Percentiles rank a stretch among this genome's conserved stretches.
Evolutionary conservation across 35 echinoderm and acorn worm genomes (phyloP).

Genomic region (Ophiothrix spiculata): DNA sequence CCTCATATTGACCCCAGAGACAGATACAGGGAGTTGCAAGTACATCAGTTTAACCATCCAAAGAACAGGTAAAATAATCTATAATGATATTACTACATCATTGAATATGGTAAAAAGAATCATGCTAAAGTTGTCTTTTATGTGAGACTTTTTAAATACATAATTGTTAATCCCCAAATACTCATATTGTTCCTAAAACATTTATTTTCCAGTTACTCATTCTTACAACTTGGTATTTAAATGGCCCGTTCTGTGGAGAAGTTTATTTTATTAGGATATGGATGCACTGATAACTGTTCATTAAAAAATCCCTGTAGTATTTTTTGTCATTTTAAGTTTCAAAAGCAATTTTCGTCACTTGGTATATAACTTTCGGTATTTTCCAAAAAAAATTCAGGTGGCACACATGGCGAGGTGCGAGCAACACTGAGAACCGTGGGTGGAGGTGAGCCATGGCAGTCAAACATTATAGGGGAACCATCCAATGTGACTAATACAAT

Average conservation of each 20-base stretch:
- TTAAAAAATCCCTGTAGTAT: too few species aligned
- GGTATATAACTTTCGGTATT: neutral
- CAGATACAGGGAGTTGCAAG: conserved; percentile 57
- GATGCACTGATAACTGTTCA: neutral
- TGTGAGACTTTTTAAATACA: too few species aligned
- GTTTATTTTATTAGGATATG: neutral
- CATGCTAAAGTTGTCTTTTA: too few species aligned
- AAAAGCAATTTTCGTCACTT: neutral
- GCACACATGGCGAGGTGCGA: conserved; percentile 48
- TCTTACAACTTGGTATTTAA: too few species aligned
- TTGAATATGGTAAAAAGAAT: too few species aligned
- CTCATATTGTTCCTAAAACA: too few species aligned
- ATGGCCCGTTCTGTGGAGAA: too few species aligned
- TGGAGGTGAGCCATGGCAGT: conserved; percentile 84
- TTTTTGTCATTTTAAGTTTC: too few species aligned
- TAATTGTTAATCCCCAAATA: too few species aligned
- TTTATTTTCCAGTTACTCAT: too few species aligned
- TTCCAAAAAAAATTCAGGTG: conserved; percentile 36
- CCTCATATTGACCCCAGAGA: conserved; percentile 48
- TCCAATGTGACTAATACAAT: conserved; percentile 70
- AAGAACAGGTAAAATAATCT: conserved; percentile 85
- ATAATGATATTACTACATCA: too few species aligned
- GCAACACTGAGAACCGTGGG: conserved; percentile 76
- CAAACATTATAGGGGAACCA: conserved; percentile 23
- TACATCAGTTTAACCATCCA: conserved; percentile 46